Evolutionary conservation across 1,140 invertebrate genomes (phyloP).

Genomic region (Drosophila bocki): DNA sequence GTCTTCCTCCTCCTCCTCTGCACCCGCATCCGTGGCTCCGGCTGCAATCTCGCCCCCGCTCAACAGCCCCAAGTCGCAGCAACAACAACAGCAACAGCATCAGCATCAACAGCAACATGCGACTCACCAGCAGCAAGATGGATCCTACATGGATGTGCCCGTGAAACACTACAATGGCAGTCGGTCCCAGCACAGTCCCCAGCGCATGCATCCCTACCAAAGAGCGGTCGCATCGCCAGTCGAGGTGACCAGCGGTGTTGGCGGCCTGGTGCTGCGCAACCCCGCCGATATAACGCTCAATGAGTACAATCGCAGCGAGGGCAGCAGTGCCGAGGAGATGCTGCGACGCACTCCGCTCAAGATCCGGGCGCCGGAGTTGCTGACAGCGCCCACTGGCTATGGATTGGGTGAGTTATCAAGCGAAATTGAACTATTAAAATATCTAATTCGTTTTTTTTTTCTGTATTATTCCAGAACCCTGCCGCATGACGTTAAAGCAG

Average conservation of each 20-base stretch:
- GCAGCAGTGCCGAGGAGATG: slow-evolving; percentile 72
- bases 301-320: slow-evolving; percentile 79
- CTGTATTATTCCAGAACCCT: slow-evolving; percentile 51
- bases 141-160: slow-evolving; percentile 40
- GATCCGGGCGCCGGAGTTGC: slow-evolving; percentile 65
- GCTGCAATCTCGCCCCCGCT: slow-evolving; percentile 67
- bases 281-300: slow-evolving; percentile 82
- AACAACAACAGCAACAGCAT: slow-evolving; percentile 40
- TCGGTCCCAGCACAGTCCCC: slow-evolving; percentile 65
- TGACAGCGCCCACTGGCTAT: slow-evolving; percentile 52
- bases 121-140: slow-evolving; percentile 47
- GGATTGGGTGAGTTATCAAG: slow-evolving; percentile 51
- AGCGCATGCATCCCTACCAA: slow-evolving; percentile 83
- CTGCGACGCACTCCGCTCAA: slow-evolving; percentile 73
- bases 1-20: slow-evolving; percentile 13
- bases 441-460: not conserved
- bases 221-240: slow-evolving; percentile 58
- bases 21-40: slow-evolving; percentile 39
- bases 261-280: slow-evolving; percentile 66
- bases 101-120: slow-evolving; percentile 47
- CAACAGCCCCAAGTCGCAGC: slow-evolving; percentile 71
- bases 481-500: slow-evolving; percentile 83
- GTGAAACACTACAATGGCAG: slow-evolving; percentile 57
- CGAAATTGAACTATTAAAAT: not conserved
- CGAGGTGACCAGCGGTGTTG: slow-evolving; percentile 23